Evolutionary conservation across 2,113 vertebrate genomes (phyloP), one percentile per base, ranked within the genome.

Genomic region (Euleptes europaea): DNA sequence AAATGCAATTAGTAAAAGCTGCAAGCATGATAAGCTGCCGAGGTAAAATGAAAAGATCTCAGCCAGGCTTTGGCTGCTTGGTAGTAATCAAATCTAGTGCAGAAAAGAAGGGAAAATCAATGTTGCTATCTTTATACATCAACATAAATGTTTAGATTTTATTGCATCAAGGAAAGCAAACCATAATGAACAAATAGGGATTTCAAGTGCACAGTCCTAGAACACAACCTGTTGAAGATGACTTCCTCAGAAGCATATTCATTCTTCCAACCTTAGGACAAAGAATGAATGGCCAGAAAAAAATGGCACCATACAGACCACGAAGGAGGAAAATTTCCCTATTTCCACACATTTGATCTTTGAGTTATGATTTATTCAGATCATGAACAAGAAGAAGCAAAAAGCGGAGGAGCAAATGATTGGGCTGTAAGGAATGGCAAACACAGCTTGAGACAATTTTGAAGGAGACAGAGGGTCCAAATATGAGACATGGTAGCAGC

Each of bases 91-190:
- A 95, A 94, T 91, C 88, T 84, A 75, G 38, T 21, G 78, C 91
- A 92, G 93, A 92, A 92, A 94, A 63, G 28, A 15, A 31, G 7
- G 47, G 86, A 92, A 93, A 94, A 94, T 94, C 93, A 88, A 92
- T 94, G 91, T 21, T 86, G 88, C 85, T 92, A 90, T 94, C 92
- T 95, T 94, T 91, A 90, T 92, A 91, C 89, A 93, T 92, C 92
- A 94, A 92, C 92, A 94, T 91, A 95, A 94, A 93, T 82, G 90
- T 92, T 91, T 94, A 89, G 88, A 92, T 93, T 94, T 94, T 92
- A 91, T 95, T 94, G 93, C 86, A 85, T 31, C 0, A 1, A 90
- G 90, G 83, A 93, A 86, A 84, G 90, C 91, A 92, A 90, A 87
- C 38, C 83, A 88, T 90, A 91, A 94, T 90, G 90, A 92, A 92